Percentiles rank a stretch among this genome's conserved stretches.
Conservation (phyloP, 2,113 vertebrate species). For the Dicrurus megarhynchus region DNA sequence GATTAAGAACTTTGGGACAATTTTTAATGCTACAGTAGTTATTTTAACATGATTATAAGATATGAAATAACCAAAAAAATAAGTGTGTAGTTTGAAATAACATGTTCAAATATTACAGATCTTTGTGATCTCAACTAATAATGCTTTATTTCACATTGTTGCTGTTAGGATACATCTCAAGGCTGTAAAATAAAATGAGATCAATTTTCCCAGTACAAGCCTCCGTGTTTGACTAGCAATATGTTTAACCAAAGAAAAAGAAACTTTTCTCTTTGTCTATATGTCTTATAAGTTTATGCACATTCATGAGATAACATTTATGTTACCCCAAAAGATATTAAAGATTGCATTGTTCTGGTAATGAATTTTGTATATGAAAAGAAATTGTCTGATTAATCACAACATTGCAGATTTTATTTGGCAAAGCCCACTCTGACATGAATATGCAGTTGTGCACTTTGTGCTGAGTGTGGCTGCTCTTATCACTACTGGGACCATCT, state of each 20-base stretch:
- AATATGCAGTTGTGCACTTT: constrained; percentile 36
- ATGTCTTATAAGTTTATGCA: background rate
- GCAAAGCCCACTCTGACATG: constrained; percentile 1
- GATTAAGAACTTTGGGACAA: background rate
- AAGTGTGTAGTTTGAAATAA: background rate
- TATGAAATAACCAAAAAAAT: background rate
- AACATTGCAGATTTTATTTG: background rate
- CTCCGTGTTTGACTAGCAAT: background rate
- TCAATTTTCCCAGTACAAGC: background rate
- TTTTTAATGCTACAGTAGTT: background rate
- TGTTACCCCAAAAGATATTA: background rate
- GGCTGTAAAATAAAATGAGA: background rate
- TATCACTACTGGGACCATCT: constrained; percentile 43
- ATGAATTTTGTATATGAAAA: background rate
- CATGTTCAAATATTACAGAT: background rate
- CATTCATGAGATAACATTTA: background rate
- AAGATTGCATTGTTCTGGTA: background rate
- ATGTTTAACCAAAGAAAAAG: background rate
- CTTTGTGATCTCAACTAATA: background rate
- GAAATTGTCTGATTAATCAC: background rate
- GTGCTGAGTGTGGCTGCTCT: constrained; percentile 31
- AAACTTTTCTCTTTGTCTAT: background rate
- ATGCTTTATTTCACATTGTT: background rate
- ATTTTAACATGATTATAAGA: background rate
- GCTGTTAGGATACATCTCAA: background rate